A percentile compares a stretch with the other conserved stretches of the same genome.
Conservation (phyloP, 2,797 vertebrate species). For the Sebastes matsubarae region DNA sequence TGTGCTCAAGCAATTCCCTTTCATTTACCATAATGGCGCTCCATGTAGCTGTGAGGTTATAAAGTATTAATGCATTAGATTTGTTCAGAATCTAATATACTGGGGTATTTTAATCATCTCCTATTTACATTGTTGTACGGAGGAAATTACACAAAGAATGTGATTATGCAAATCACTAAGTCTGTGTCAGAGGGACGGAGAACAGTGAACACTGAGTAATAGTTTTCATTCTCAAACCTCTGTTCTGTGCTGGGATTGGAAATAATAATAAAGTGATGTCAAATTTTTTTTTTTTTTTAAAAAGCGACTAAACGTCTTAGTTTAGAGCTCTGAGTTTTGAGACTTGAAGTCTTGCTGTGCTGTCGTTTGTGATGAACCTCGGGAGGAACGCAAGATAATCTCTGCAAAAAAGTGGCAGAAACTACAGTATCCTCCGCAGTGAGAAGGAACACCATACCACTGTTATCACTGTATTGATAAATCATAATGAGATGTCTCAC, state of each 20-base stretch:
- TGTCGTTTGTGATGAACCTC: conserved; percentile 16
- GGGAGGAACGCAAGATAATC: conserved; percentile 25
- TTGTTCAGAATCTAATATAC: conserved; percentile 53
- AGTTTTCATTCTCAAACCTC: conserved; percentile 10
- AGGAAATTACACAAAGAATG: conserved; percentile 50
- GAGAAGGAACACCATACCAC: not conserved
- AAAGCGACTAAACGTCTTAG: conserved; percentile 22
- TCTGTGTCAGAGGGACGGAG: conserved; percentile 36
- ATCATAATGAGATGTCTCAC: conserved; percentile 22
- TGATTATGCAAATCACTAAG: conserved; percentile 54
- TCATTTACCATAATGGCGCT: conserved; percentile 57
- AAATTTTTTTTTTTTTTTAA: not conserved
- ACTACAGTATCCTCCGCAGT: conserved; percentile 7
- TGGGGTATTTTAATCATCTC: conserved; percentile 54
- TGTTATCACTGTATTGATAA: conserved; percentile 32
- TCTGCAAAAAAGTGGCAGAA: conserved; percentile 1
- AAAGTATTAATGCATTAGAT: conserved; percentile 65
- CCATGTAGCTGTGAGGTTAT: conserved; percentile 51
- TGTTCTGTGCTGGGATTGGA: conserved; percentile 21
- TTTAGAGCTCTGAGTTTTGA: conserved; percentile 1
- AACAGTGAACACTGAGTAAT: not conserved
- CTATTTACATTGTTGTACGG: conserved; percentile 53
- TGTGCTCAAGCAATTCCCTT: conserved; percentile 54
- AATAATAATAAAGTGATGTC: not conserved
- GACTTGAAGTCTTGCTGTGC: not conserved